Evolutionary conservation across 2,113 vertebrate genomes (phyloP), one percentile per base, ranked within the genome.

Genomic region (Protomyctophum bolini): DNA sequence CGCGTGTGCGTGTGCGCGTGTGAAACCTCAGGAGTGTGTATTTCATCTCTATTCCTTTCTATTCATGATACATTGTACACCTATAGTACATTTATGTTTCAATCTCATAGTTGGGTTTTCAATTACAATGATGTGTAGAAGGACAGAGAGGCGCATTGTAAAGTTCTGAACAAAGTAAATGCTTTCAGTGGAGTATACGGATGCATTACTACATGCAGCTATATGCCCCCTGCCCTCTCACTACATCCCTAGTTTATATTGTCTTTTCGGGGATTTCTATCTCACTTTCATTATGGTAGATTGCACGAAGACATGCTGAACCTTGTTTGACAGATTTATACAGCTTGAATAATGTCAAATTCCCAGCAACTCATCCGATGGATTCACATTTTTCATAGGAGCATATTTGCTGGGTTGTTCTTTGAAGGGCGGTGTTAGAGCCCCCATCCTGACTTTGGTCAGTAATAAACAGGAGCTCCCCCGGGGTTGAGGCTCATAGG

Each of bases 401-500:
- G 75, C 60, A 79, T 79, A 86, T 83, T 89, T 86, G 73, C 68
- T 60, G 33, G 58, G 72, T 58, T 46, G 60, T 67, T 72, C 79
- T 89, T 86, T 89, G 80, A 87, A 90, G 82, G 86, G 83, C 76
- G 70, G 74, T 78, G 74, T 74, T 74, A 48, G 77, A 85, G 84
- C 84, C 83, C 86, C 75, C 83, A 79, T 71, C 51, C 70, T 75
- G 77, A 85, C 79, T 85, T 91, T 90, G 84, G 82, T 80, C 81
- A 76, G 82, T 91, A 86, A 85, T 88, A 89, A 86, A 83, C 71
- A 85, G 73, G 77, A 90, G 89, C 85, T 70, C 86, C 83, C 88
- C 79, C 1, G 46, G 77, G 89, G 87, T 70, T 68, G 58, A 48
- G 75, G 83, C 87, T 92, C 88, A 90, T 86, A 82, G 81, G 75